phyloP scores from a whole-genome alignment of 2,113 vertebrate species.

The Ovibos moschatus region DNA sequence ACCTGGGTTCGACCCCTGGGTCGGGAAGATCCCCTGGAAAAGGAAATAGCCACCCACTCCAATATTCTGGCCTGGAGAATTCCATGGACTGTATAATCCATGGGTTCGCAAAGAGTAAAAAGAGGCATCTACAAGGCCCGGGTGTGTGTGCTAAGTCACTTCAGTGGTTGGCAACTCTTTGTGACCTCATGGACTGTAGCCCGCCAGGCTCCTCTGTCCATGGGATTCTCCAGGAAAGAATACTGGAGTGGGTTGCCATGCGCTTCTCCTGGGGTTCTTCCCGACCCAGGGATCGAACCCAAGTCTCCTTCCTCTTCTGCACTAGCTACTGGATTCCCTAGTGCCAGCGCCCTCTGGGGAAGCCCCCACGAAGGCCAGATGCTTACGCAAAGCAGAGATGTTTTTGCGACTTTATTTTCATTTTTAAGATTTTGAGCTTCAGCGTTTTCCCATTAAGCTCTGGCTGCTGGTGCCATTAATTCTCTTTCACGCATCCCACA shows the following conservation, averaged over 20 bases:
- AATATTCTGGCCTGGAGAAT: background rate
- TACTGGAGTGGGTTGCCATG: background rate
- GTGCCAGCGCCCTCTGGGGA: background rate
- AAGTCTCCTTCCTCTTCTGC: background rate
- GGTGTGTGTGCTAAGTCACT: background rate
- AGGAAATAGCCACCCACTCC: background rate
- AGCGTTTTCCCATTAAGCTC: slow-evolving; percentile 12
- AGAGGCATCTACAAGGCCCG: background rate
- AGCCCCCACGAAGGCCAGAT: background rate
- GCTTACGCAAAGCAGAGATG: slow-evolving; percentile 33
- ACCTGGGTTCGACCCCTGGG: background rate
- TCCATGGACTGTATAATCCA: background rate
- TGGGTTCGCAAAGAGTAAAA: rapidly evolving
- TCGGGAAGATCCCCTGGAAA: background rate
- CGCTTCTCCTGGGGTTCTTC: background rate
- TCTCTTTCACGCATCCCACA: background rate
- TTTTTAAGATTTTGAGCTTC: slow-evolving; percentile 23
- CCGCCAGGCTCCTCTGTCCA: background rate
- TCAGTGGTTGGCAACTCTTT: background rate
- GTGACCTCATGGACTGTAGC: background rate
- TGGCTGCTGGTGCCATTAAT: slow-evolving; percentile 22
- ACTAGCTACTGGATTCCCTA: rapidly evolving
- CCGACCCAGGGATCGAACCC: background rate
- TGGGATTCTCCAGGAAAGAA: background rate
- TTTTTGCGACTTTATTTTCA: background rate